These are phyloP conservation scores for Marisa cornuarietis DNA, from an alignment of 1,140 invertebrate species.

Conservation along the genomic window DNA sequence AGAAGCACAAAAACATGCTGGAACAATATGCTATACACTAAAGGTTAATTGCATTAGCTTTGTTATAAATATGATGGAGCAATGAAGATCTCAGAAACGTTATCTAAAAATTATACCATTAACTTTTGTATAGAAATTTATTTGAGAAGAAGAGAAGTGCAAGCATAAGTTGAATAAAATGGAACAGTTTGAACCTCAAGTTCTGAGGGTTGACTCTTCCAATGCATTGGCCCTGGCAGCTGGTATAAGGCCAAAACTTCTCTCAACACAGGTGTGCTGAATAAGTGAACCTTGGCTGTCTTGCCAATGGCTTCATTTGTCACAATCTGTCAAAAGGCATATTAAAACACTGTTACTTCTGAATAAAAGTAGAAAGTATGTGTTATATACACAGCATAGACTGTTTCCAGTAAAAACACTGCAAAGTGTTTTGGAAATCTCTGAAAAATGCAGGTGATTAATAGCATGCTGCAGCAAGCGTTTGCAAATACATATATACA, in stretches of 20 bases:
- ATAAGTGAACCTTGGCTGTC: conserved; percentile 15
- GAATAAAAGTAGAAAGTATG: too few species aligned
- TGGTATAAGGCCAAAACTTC: conserved; percentile 17
- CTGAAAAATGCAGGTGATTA: too few species aligned
- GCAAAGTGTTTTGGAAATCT: too few species aligned
- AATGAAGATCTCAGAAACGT: too few species aligned
- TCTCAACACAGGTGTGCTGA: conserved; percentile 11
- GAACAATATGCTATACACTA: too few species aligned
- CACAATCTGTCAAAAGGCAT: conserved; percentile 12
- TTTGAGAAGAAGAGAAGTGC: not conserved
- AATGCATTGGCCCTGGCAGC: conserved; percentile 16
- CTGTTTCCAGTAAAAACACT: too few species aligned
- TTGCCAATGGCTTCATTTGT: conserved; percentile 14
- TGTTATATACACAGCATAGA: too few species aligned
- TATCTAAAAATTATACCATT: too few species aligned
- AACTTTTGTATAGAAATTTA: not conserved
- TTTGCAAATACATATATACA: too few species aligned
- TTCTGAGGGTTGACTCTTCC: conserved; percentile 12
- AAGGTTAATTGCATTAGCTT: too few species aligned
- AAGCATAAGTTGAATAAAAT: not conserved
- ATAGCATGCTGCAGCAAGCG: too few species aligned
- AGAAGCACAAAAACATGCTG: not conserved
- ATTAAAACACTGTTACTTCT: not conserved
- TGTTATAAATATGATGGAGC: too few species aligned
- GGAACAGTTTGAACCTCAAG: not conserved